Percentiles rank a stretch among this genome's conserved stretches.
phyloP scores from a whole-genome alignment of 2,797 vertebrate species.

The Calcarius lapponicus region DNA sequence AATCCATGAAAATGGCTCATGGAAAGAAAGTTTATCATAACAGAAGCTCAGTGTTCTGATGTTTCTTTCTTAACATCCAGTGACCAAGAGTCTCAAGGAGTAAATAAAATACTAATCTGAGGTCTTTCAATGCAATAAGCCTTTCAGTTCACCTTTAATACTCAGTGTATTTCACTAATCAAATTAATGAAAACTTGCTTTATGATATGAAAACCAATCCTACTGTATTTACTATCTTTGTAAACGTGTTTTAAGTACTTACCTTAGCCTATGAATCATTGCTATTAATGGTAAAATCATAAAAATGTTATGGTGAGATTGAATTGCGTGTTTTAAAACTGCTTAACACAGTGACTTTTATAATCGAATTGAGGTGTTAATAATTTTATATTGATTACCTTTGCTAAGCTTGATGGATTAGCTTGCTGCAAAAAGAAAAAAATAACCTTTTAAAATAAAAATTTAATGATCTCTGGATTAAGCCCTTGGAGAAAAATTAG shows the following conservation, averaged over 20 bases:
- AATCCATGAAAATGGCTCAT: not conserved
- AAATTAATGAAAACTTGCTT: constrained; percentile 33
- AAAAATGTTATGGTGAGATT: not conserved
- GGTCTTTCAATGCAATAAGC: constrained; percentile 10
- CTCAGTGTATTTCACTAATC: constrained; percentile 29
- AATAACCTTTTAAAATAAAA: not conserved
- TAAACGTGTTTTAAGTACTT: constrained; percentile 19
- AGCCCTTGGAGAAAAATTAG: not conserved
- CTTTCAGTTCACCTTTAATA: constrained; percentile 69
- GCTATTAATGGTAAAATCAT: not conserved
- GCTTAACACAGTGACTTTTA: not conserved
- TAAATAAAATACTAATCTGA: not conserved
- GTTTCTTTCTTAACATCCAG: not conserved
- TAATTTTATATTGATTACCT: not conserved
- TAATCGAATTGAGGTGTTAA: not conserved
- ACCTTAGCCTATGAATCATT: not conserved
- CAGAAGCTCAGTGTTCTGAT: not conserved
- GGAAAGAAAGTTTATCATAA: not conserved
- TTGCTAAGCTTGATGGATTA: not conserved
- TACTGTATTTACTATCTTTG: not conserved
- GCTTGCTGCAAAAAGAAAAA: not conserved
- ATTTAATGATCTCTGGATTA: not conserved
- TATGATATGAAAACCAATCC: not conserved
- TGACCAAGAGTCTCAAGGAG: not conserved
- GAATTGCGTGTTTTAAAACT: not conserved